phyloP scores from a whole-genome alignment of 2,113 vertebrate genomes.

The Pseudorectes ferrugineus region DNA sequence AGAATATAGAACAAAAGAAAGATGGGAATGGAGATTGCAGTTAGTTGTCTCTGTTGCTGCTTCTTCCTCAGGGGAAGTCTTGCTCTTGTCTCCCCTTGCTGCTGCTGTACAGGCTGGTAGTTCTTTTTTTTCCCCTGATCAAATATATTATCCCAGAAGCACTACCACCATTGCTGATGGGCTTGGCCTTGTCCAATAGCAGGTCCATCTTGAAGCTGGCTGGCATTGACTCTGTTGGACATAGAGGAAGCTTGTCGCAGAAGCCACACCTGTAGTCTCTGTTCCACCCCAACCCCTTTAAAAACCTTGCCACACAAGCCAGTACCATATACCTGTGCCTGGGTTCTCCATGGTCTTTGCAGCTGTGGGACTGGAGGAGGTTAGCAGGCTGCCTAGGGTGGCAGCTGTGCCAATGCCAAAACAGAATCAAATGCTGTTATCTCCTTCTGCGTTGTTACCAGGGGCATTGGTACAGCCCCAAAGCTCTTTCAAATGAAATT shows the following conservation, averaged over 20 bases:
- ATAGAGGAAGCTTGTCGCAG: neutral
- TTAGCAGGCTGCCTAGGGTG: neutral
- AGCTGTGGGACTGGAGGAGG: neutral
- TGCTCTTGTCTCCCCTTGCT: neutral
- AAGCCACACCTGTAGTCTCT: neutral
- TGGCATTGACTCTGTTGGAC: neutral
- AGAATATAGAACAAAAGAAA: neutral
- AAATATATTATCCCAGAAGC: neutral
- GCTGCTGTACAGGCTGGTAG: neutral
- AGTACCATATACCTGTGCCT: neutral
- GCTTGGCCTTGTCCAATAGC: neutral
- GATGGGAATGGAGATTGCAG: neutral
- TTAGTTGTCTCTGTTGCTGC: neutral
- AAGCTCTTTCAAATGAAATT: neutral
- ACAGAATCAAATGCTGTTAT: neutral
- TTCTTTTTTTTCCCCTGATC: accelerated
- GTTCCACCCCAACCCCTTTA: too few species aligned
- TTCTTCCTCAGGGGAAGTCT: neutral
- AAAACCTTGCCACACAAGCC: neutral
- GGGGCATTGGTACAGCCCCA: neutral
- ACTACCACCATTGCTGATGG: neutral
- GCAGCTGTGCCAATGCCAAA: neutral
- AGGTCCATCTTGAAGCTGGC: neutral
- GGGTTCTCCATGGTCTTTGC: neutral
- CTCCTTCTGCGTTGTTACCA: neutral